Conservation (phyloP, 2,113 vertebrate species). For the Ancistrus triradiatus region DNA sequence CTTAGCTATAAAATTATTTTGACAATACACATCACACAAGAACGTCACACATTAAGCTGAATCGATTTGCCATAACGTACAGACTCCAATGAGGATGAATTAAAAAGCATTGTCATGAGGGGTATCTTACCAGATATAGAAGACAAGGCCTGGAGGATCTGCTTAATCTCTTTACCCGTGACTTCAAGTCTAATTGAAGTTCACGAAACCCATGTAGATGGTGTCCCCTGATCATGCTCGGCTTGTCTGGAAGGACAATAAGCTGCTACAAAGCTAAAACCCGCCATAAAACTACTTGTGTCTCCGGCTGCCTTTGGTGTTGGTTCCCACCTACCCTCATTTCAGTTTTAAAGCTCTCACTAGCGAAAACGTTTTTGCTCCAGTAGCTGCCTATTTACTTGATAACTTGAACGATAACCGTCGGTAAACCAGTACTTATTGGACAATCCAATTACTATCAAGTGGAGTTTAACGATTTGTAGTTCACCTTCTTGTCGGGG, state of each 20-base stretch:
- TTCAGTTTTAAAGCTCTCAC: slow-evolving; percentile 71
- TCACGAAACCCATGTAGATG: slow-evolving; percentile 61
- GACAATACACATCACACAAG: too few relatives aligned
- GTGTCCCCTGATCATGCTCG: slow-evolving; percentile 64
- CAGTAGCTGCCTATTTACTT: too few relatives aligned
- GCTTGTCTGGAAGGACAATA: slow-evolving; percentile 69
- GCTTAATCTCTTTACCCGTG: slow-evolving; percentile 45
- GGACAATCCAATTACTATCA: too few relatives aligned
- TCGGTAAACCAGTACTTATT: too few relatives aligned
- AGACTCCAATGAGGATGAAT: too few relatives aligned
- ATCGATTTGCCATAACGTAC: too few relatives aligned
- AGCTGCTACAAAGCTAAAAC: slow-evolving; percentile 74
- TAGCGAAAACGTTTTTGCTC: too few relatives aligned
- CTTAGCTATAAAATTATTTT: too few relatives aligned
- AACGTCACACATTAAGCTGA: too few relatives aligned
- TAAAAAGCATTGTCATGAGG: too few relatives aligned
- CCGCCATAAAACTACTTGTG: slow-evolving; percentile 79
- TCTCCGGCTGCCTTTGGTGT: slow-evolving; percentile 74
- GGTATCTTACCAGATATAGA: slow-evolving; percentile 32
- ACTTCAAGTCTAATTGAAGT: slow-evolving; percentile 51
- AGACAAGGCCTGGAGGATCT: slow-evolving; percentile 14
- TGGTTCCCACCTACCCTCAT: slow-evolving; percentile 74
- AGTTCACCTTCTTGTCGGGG: slow-evolving; percentile 13
- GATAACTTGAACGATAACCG: too few relatives aligned
- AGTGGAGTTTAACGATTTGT: too few relatives aligned